phyloP scores from a whole-genome alignment of 2,113 vertebrate genomes.

The Apteryx mantelli region DNA sequence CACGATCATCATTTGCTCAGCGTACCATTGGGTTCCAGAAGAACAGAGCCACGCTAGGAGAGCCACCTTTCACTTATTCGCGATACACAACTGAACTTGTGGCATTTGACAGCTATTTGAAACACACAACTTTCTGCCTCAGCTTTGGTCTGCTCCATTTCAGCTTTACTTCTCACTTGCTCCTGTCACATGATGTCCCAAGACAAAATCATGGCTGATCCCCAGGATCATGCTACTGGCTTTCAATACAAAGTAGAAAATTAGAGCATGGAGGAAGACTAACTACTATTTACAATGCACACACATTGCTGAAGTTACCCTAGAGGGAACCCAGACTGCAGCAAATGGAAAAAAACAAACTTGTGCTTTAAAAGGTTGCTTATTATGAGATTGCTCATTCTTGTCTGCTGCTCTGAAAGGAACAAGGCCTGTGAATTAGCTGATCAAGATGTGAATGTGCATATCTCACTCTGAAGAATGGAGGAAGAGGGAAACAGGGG shows the following conservation, averaged over 20 bases:
- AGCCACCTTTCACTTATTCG: background rate
- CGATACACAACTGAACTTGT: background rate
- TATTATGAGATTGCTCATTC: background rate
- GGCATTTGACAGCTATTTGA: background rate
- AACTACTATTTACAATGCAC: background rate
- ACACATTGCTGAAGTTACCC: background rate
- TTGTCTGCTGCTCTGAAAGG: background rate
- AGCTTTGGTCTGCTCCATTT: background rate
- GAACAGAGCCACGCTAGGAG: rapidly evolving
- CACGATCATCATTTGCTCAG: too few species aligned
- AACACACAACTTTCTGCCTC: background rate
- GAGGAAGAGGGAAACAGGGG: background rate
- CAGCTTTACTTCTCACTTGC: background rate
- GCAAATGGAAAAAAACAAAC: background rate
- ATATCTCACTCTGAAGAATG: background rate
- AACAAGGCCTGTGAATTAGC: background rate
- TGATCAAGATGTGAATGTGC: background rate
- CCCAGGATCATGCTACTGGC: background rate
- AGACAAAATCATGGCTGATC: background rate
- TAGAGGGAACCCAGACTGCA: background rate
- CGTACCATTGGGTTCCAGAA: background rate
- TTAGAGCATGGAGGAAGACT: background rate
- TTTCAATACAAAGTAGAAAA: background rate
- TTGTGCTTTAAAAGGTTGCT: background rate
- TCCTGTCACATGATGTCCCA: background rate